These are phyloP conservation scores for Drosophila tsacasi DNA, from an alignment of 1,140 invertebrate species.

Conservation along the genomic window DNA sequence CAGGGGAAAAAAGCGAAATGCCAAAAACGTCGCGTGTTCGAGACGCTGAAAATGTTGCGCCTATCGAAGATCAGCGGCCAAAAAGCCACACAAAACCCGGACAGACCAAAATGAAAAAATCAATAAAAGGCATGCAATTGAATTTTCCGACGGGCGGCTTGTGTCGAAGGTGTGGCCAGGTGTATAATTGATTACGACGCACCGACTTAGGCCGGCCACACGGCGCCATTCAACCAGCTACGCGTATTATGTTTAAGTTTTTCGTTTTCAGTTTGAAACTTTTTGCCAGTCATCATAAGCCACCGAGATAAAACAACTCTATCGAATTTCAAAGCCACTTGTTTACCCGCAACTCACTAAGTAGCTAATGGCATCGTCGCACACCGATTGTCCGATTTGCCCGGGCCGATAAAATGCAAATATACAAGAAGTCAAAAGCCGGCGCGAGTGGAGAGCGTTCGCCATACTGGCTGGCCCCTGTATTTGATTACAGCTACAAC, in stretches of 20 bases:
- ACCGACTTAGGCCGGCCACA: slow-evolving; percentile 43
- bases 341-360: slow-evolving; percentile 56
- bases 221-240: slow-evolving; percentile 67
- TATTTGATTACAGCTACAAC: slow-evolving; percentile 73
- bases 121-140: slow-evolving; percentile 70
- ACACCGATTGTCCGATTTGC: slow-evolving; percentile 44
- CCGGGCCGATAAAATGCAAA: slow-evolving; percentile 60
- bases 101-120: slow-evolving; percentile 42
- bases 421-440: slow-evolving; percentile 22
- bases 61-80: slow-evolving; percentile 60
- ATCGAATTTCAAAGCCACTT: slow-evolving; percentile 80
- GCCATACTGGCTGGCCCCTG: slow-evolving; percentile 20
- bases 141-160: slow-evolving; percentile 51
- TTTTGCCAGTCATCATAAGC: slow-evolving; percentile 28
- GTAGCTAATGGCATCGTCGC: slow-evolving; percentile 59
- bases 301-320: slow-evolving; percentile 60
- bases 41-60: slow-evolving; percentile 58
- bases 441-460: slow-evolving; percentile 5
- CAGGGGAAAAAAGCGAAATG: slow-evolving; percentile 51
- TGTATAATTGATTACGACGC: slow-evolving; percentile 72
- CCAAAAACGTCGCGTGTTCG: slow-evolving; percentile 75
- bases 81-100: slow-evolving; percentile 35
- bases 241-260: slow-evolving; percentile 23
- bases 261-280: not conserved
- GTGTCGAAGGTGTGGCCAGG: slow-evolving; percentile 70